Conservation (phyloP, 2,888 invertebrate genomes). For the Thysanoteuthis rhombus region DNA sequence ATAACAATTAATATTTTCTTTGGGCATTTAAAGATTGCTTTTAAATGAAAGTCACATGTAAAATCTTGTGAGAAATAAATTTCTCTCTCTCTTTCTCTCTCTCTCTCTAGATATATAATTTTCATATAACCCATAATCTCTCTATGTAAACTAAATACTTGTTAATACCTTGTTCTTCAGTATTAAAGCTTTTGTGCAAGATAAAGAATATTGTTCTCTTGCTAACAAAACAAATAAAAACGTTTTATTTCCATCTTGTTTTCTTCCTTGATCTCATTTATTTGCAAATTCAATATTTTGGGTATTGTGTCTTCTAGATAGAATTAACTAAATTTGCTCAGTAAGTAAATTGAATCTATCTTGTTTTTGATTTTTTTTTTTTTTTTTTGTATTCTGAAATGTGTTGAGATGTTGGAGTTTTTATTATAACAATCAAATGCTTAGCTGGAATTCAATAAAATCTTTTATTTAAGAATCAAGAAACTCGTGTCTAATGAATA, state of each 20-base stretch:
- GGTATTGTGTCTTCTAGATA: background rate
- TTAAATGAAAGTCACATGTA: too few species aligned
- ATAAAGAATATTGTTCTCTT: too few species aligned
- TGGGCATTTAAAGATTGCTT: too few species aligned
- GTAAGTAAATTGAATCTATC: background rate
- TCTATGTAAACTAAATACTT: too few species aligned
- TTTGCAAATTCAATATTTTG: background rate
- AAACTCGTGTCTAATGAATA: background rate
- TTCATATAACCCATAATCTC: too few species aligned
- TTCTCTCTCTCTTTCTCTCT: too few species aligned
- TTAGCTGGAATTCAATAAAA: background rate
- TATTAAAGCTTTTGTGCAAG: too few species aligned
- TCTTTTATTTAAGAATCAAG: background rate
- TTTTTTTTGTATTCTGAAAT: background rate
- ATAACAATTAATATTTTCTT: too few species aligned
- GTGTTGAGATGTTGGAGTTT: background rate
- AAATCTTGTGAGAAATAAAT: too few species aligned
- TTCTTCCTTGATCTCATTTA: background rate
- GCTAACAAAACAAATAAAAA: too few species aligned
- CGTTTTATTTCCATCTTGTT: background rate
- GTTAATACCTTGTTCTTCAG: too few species aligned
- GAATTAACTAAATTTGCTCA: background rate
- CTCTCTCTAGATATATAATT: too few species aligned
- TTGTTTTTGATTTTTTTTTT: background rate
- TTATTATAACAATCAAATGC: background rate